Conservation (phyloP, 2,888 invertebrate species). For the Pyralis farinalis region DNA sequence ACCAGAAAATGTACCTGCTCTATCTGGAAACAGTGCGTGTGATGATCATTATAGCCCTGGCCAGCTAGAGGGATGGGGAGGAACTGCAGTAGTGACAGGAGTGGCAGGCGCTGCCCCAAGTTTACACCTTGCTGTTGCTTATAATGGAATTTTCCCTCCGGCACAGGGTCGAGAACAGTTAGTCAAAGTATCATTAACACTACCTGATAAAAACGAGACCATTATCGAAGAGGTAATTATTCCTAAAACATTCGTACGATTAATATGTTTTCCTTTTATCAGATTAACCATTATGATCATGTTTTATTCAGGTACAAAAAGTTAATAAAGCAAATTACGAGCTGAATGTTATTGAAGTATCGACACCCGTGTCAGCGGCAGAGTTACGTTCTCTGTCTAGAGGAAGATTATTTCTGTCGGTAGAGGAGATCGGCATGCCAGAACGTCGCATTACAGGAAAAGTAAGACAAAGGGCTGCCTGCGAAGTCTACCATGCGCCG, state of each 20-base stretch:
- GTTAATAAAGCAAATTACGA: slow-evolving; percentile 88
- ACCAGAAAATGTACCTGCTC: slow-evolving; percentile 85
- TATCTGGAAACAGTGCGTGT: slow-evolving; percentile 74
- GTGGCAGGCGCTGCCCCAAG: slow-evolving; percentile 90
- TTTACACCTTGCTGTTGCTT: slow-evolving; percentile 89
- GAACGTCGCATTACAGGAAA: slow-evolving; percentile 85
- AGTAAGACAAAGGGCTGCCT: slow-evolving; percentile 87
- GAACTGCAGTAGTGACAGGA: slow-evolving; percentile 92
- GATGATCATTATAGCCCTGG: slow-evolving; percentile 68
- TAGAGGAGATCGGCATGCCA: slow-evolving; percentile 86
- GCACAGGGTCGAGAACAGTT: slow-evolving; percentile 81
- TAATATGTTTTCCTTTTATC: neutral
- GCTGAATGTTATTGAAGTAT: slow-evolving; percentile 88
- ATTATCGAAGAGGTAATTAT: slow-evolving; percentile 86
- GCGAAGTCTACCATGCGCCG: slow-evolving; percentile 90
- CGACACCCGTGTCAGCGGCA: slow-evolving; percentile 87
- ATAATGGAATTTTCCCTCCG: slow-evolving; percentile 89
- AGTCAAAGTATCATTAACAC: slow-evolving; percentile 85
- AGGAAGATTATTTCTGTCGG: slow-evolving; percentile 86
- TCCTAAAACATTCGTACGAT: neutral
- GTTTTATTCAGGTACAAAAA: slow-evolving; percentile 74
- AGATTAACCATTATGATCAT: slow-evolving; percentile 7
- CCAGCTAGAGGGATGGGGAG: slow-evolving; percentile 88
- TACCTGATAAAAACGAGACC: slow-evolving; percentile 86
- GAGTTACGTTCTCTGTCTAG: slow-evolving; percentile 89